Evolutionary conservation across 2,113 vertebrate genomes (phyloP).

Genomic region (Neodontobutis hainanensis): DNA sequence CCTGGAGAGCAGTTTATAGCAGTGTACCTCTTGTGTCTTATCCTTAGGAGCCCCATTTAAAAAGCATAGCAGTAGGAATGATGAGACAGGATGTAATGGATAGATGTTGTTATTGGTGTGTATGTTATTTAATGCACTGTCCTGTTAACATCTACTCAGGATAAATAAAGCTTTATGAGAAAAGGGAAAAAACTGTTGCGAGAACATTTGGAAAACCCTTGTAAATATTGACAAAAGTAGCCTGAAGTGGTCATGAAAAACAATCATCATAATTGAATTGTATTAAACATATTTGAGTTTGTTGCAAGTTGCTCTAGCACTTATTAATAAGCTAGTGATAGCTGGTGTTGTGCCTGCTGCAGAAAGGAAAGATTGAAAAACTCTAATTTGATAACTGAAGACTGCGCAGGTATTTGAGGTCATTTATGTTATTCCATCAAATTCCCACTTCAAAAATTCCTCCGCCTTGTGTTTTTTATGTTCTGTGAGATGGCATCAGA

Average conservation of each 20-base stretch:
- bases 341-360: no score
- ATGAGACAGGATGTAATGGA: conserved; percentile 36
- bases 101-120: background rate
- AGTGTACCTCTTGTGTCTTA: conserved; percentile 28
- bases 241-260: no score
- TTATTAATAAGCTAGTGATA: no score
- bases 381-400: conserved; percentile 14
- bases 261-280: no score
- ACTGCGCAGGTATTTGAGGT: background rate
- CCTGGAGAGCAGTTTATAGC: conserved; percentile 42
- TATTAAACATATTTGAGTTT: no score
- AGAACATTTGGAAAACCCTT: no score
- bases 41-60: conserved; percentile 11
- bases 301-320: no score
- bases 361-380: background rate
- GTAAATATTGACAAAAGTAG: no score
- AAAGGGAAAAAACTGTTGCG: no score
- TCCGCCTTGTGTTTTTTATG: conserved; percentile 33
- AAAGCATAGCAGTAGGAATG: conserved; percentile 14
- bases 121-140: background rate
- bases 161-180: no score
- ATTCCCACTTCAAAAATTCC: background rate
- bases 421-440: no score
- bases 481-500: background rate
- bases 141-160: no score